Evolutionary conservation across 2,888 invertebrate genomes (phyloP), one percentile per base, ranked within the genome.

Genomic region (Blastobasis lacticolella): DNA sequence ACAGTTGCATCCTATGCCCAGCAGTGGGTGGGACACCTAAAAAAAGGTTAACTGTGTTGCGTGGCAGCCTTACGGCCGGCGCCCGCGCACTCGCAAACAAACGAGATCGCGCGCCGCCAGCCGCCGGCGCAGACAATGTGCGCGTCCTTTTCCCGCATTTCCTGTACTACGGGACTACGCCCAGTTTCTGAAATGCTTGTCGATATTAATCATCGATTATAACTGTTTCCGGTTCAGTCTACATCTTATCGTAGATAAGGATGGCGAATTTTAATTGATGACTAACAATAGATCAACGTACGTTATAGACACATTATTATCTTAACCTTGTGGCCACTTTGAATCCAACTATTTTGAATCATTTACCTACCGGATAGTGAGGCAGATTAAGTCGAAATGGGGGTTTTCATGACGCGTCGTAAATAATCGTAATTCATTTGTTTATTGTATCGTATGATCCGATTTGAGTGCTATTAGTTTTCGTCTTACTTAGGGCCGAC

Each of bases 31-130:
- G 23, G 23, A 23, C 23, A 23, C 23, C 23, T 23, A 23, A 23
- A 23, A 23, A 72, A 73, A 68, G 60, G 60, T 57, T 60, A 67
- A 69, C 71, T 66, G 68, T 69, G 66, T 57, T 60, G 41, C 45
- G 42, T 40, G 37, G 23, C 23, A 10, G 38, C 43, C 43, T 5
- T 37, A 8, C 42, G 44, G 10, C 7, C 44, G 8, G 48, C 47
- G 48, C 45, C 6, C 37, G 50, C 53, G 48, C 48, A 41, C 5
- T 23, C 23, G 23, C 48, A 45, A 53, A 52, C 53, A 51, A 51
- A 51, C 49, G 49, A 49, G 45, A 49, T 51, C 46, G 45, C 49
- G 38, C 49, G 41, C 10, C 9, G 38, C 45, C 51, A 45, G 50
- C 46, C 55, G 50, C 51, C 46, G 50, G 51, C 54, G 54, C 54